Evolutionary conservation across 2,113 vertebrate species (phyloP).

Genomic region (Corapipo altera): DNA sequence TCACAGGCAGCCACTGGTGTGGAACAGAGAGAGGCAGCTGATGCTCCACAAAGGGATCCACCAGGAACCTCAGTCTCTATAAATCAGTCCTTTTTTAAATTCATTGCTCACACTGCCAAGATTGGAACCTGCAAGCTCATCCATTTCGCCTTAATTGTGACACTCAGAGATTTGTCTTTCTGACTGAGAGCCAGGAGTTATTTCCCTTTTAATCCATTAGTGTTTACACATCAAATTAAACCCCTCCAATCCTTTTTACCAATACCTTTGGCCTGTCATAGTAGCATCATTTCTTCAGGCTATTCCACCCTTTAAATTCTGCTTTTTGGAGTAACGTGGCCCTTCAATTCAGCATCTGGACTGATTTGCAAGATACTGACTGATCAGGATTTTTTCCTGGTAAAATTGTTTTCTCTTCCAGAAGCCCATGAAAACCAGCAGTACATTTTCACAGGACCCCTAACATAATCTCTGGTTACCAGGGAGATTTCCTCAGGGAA

Average conservation of each 20-base stretch:
- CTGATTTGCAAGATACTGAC: rapidly evolving
- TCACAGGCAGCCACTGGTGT: rapidly evolving
- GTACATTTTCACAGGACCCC: background rate
- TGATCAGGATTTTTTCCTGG: background rate
- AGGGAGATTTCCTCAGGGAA: background rate
- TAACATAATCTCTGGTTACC: background rate
- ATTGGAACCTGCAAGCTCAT: background rate
- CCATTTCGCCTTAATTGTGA: background rate
- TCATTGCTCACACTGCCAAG: background rate
- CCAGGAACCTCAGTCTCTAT: background rate
- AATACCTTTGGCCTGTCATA: background rate
- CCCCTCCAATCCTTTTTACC: background rate
- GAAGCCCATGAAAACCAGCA: background rate
- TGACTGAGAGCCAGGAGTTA: background rate
- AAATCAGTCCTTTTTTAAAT: background rate
- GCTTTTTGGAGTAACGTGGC: rapidly evolving
- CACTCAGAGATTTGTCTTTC: background rate
- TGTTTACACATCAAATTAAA: background rate
- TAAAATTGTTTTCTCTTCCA: background rate
- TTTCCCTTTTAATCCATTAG: background rate
- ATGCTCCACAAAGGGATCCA: rapidly evolving
- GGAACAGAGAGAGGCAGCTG: background rate
- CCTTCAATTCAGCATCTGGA: background rate
- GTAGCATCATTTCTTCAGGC: background rate
- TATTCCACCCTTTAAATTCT: background rate